These are phyloP conservation scores for Eilema depressum DNA, from an alignment of 2,888 invertebrate genomes.

Conservation along the genomic window DNA sequence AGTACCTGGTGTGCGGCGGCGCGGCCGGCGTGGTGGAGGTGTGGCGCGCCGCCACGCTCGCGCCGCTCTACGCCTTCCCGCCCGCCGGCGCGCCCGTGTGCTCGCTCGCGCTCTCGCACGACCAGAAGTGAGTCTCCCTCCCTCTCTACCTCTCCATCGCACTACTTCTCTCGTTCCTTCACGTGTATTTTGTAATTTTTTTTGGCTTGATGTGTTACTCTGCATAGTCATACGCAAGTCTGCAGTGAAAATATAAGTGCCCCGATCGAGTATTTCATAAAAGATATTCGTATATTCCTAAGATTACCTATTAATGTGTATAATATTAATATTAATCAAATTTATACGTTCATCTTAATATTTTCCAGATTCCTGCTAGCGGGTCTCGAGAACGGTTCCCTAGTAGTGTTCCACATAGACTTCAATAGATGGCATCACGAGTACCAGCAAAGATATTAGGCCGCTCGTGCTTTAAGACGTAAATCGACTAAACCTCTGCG, in stretches of 20 bases:
- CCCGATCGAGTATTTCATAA: too few species aligned
- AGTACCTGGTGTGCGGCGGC: conserved; percentile 99
- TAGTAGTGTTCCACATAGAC: conserved; percentile 99
- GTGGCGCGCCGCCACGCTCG: conserved; percentile 98
- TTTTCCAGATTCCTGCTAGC: conserved; percentile 96
- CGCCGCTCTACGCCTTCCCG: conserved; percentile 98
- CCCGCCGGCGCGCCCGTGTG: conserved; percentile 98
- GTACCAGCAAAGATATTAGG: conserved; percentile 96
- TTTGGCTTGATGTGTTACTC: too few species aligned
- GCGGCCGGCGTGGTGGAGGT: conserved; percentile 99
- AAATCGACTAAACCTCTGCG: conserved; percentile 50
- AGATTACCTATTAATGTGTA: too few species aligned
- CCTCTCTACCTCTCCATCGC: neutral
- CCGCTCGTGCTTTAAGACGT: conserved; percentile 39
- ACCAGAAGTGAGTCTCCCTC: conserved; percentile 94
- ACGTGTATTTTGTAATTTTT: too few species aligned
- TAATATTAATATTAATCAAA: neutral
- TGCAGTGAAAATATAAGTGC: too few species aligned
- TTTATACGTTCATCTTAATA: neutral
- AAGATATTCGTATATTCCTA: too few species aligned
- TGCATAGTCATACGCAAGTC: too few species aligned
- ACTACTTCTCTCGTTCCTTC: too few species aligned
- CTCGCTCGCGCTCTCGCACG: conserved; percentile 98
- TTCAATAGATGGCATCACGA: conserved; percentile 99
- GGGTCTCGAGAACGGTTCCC: conserved; percentile 98